Evolutionary conservation across 2,113 vertebrate genomes (phyloP).

Genomic region (Carettochelys insculpta): DNA sequence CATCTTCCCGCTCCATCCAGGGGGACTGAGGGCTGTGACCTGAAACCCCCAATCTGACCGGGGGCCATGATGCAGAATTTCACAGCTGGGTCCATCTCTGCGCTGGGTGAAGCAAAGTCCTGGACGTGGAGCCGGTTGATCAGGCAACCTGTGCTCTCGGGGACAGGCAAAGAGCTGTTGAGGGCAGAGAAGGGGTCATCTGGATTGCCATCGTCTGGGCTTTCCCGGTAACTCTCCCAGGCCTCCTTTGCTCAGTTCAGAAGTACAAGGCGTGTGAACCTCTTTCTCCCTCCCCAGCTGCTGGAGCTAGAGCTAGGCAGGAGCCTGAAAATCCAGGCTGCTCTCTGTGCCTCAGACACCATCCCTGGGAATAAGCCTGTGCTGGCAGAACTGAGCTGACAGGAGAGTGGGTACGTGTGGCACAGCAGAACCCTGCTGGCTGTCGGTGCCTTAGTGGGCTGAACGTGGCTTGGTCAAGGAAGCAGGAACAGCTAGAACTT

Average conservation of each 20-base stretch:
- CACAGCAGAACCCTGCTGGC: background rate
- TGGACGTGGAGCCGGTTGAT: background rate
- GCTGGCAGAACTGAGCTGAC: background rate
- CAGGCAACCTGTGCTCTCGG: fast-evolving
- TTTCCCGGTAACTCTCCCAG: background rate
- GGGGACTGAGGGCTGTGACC: background rate
- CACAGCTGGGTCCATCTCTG: background rate
- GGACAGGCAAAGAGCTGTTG: background rate
- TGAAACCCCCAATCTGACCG: background rate
- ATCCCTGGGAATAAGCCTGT: background rate
- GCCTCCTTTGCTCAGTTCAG: fast-evolving
- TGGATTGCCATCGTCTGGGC: background rate
- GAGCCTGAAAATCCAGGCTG: background rate
- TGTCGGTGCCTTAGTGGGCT: background rate
- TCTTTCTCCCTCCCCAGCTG: background rate
- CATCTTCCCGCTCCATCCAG: background rate
- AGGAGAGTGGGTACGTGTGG: background rate
- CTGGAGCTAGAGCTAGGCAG: background rate
- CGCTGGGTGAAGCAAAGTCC: background rate
- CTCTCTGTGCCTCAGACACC: fast-evolving
- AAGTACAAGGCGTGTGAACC: background rate
- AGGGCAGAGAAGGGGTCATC: fast-evolving
- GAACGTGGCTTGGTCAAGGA: background rate
- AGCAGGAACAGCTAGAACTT: background rate
- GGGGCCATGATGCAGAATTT: background rate